Base-by-base conservation (phyloP, 2,797 vertebrate genomes). In the Tapirus indicus region DNA sequence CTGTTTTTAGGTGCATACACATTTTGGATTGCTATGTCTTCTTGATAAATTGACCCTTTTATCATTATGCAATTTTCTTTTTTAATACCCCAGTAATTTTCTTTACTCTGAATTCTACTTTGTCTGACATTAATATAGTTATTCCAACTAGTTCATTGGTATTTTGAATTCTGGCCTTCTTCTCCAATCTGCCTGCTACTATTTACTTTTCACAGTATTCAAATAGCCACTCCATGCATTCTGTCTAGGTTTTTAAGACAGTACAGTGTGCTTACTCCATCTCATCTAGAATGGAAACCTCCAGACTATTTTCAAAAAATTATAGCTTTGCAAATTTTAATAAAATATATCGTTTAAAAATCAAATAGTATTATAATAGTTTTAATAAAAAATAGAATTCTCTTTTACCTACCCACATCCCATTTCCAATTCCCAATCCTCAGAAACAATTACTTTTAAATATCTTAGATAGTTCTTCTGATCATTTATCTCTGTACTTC, bases 41-140 rank as follows among this genome's bases (percentile, higher is more conserved):
- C 47, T 71, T 38, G 66, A 27, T 75, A 72, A 82, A 85, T 11
- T 91, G 66, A 41, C 6, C 25, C 29, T 95, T 78, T 71, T 21
- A 79, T 71, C 54, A 64, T 71, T 64, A 62, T 64, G 6, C 29
- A 72, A 87, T 66, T 79, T 23, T 87, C 32, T 68, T 72, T 80
- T 29, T 54, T 80, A 56, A 86, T 52, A 90, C 32, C 25, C 82
- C 69, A 75, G 3, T 25, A 66, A 87, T 87, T 56, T 86, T 74
- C 41, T 80, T 87, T 95, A 49, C 69, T 72, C 41, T 58, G 32
- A 88, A 88, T 80, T 75, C 83, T 95, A 74, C 68, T 87, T 80
- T 74, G 35, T 95, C 47, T 88, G 20, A 38, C 66, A 87, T 86
- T 78, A 90, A 91, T 58, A 69, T 17, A 82, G 44, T 72, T 79